Base-by-base conservation (phyloP, 2,888 invertebrate genomes). In the Pachliopta kotzebuea region DNA sequence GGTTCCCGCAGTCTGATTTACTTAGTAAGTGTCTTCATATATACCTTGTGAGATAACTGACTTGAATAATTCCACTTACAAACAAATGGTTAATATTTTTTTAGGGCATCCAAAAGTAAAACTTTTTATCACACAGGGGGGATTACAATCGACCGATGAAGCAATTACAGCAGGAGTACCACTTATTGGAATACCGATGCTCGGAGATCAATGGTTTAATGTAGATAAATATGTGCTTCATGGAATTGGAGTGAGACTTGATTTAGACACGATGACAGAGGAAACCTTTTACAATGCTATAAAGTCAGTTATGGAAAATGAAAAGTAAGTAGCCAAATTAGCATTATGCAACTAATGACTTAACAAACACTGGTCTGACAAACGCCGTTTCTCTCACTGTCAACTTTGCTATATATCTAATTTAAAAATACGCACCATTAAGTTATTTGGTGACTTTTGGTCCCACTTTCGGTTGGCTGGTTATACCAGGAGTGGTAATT, bases 1-100 rank as follows among this genome's bases (percentile, higher is more conserved):
- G 92, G 92, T 72, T 91, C 24, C 90, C 91, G 0, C 92, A 92
- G 60, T 78, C 84, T 14, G 88, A 88, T 71, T 67, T 90, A 17
- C 68, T 90, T 2, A 83, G 88, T 82, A 69, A 78, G 80, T 60
- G 45, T 17, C 37, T 14, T 37, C 14, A 14, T 37, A 2, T 14
- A 37, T 14, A 37, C 11, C 37, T 14, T 14, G 37, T 11, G 14
- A 7, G 31, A 37, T 3, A 26, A 37, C 1, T 1, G 14, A 3
- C 14, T 11, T 37, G 4, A 37, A 37, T 37, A 37, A 14, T 37
- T 2, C 11, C 9, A 37, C 0, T 54, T 68, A 59, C 49, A 23
- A 52, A 58, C 23, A 37, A 37, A 2, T 11, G 11, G 2, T 14
- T 14, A 37, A 37, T 2, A 11, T n/a, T 42, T 9, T 72, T 72